These are phyloP conservation scores for Saturnia japonica DNA, from an alignment of 2,888 invertebrate species.

Conservation along the genomic window DNA sequence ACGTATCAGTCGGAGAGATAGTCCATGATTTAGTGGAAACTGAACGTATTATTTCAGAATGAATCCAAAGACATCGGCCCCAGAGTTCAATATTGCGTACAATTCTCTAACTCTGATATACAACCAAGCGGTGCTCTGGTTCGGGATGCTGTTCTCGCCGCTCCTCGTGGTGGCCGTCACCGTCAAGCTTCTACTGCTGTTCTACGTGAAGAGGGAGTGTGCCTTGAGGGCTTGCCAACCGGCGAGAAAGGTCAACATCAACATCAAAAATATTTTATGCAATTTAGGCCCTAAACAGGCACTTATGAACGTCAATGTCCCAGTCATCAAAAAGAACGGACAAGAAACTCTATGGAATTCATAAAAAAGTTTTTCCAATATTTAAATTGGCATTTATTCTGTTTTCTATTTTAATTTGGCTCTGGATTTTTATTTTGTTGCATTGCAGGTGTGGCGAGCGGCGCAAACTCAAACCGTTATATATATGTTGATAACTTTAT, in stretches of 20 bases:
- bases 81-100: conserved; percentile 89
- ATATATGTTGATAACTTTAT: conserved; percentile 84
- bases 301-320: no score
- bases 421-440: no score
- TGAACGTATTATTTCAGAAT: conserved; percentile 39
- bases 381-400: no score
- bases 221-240: conserved; percentile 86
- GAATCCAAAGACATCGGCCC: conserved; percentile 45
- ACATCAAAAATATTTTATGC: no score
- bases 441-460: conserved; percentile 77
- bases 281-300: no score
- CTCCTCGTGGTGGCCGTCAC: conserved; percentile 84
- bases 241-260: conserved; percentile 80
- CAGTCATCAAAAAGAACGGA: no score
- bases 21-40: no score
- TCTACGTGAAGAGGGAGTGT: conserved; percentile 85
- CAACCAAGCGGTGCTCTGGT: conserved; percentile 90
- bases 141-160: conserved; percentile 88
- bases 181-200: conserved; percentile 86
- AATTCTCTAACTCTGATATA: conserved; percentile 90
- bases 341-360: no score
- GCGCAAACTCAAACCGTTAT: conserved; percentile 90
- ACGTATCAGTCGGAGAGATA: no score
- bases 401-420: no score
- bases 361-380: no score